Conservation (phyloP, 2,113 vertebrate genomes). For the Sylvilagus bachmani region DNA sequence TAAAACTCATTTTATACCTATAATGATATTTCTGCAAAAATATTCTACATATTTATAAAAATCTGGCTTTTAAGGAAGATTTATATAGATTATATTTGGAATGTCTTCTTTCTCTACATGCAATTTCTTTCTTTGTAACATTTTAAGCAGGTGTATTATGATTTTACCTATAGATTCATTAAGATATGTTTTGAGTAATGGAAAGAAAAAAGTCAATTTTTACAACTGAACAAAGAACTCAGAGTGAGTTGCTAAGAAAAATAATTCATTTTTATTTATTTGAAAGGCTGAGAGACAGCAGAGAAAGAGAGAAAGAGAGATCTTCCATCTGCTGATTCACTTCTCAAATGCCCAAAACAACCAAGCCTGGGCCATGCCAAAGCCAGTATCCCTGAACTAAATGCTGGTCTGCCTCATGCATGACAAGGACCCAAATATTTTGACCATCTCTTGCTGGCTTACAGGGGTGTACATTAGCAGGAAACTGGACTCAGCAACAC, state of each 20-base stretch:
- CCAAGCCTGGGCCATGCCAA: too few species aligned
- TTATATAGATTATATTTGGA: slow-evolving; percentile 34
- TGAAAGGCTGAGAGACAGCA: too few species aligned
- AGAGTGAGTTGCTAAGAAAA: slow-evolving; percentile 23
- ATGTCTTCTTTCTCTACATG: slow-evolving; percentile 73
- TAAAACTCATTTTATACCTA: slow-evolving; percentile 73
- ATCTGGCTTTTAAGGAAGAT: slow-evolving; percentile 73
- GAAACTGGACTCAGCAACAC: too few species aligned
- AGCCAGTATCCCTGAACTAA: too few species aligned
- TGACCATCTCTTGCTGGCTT: too few species aligned
- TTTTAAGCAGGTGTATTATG: slow-evolving; percentile 68
- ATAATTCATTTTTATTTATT: too few species aligned
- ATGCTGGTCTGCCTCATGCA: too few species aligned
- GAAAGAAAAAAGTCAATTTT: background rate
- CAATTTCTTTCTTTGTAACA: slow-evolving; percentile 74
- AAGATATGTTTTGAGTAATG: slow-evolving; percentile 64
- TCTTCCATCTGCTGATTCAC: too few species aligned
- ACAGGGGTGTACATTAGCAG: too few species aligned
- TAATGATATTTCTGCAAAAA: slow-evolving; percentile 70
- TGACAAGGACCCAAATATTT: too few species aligned
- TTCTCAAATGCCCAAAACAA: too few species aligned
- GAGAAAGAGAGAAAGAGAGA: too few species aligned
- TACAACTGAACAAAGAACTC: slow-evolving; percentile 52
- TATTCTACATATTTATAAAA: slow-evolving; percentile 70
- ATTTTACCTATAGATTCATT: slow-evolving; percentile 67